Evolutionary conservation across 2,888 invertebrate genomes (phyloP), one percentile per base, ranked within the genome.

Genomic region (Rhingia rostrata): DNA sequence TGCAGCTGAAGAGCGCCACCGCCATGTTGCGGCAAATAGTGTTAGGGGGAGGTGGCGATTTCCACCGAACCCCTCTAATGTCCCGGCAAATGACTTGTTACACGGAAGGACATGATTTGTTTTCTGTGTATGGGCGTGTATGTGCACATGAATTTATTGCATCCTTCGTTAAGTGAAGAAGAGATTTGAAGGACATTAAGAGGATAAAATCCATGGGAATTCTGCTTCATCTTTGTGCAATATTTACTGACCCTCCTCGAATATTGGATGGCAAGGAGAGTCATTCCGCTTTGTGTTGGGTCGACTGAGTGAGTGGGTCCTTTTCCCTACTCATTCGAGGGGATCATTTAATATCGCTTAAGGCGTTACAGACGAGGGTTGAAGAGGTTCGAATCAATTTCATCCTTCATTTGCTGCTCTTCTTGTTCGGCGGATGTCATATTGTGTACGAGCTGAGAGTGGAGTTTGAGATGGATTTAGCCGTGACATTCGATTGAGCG

Each of bases 41-140:
- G 47, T 22, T 22, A 22, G 22, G 22, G 22, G 22, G 47, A 37
- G 10, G 58, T 32, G 32, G 12, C 10, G 10, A 22, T 47, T 39
- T 2, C 45, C 54, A 0, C 14, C 54, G 5, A 5, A 4, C 32
- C n/a, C 49, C 7, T 7, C 73, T 67, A 74, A 67, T 63, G 54
- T 43, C n/a, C 4, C 54, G 41, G 37, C 72, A 83, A 78, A 78
- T 78, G 78, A 83, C 83, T 83, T 83, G 73, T 73, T 83, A 78
- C 83, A 83, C 83, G 83, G 49, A 78, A 82, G 63, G 69, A 78
- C 73, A 61, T 32, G 60, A 61, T 14, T 70, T 60, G 39, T 60
- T 51, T 33, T 69, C 33, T 45, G 43, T 10, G 49, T 3, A 12
- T 32, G 54, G 14, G 39, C 33, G 45, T 47, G 53, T 83, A 9